Evolutionary conservation across 2,888 invertebrate genomes (phyloP).

Genomic region (Xestia xanthographa): DNA sequence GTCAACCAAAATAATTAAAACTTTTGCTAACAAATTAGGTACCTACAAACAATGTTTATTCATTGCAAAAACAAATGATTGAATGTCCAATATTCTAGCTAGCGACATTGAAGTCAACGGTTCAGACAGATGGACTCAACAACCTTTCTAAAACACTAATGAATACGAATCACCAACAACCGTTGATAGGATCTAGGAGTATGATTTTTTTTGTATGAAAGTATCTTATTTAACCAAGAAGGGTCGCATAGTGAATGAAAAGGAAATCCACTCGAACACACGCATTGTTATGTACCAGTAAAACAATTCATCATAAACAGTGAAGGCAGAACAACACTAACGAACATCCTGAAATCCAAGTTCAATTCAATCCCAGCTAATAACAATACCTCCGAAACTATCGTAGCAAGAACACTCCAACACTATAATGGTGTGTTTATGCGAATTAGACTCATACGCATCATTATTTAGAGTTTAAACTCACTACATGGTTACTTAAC

Average conservation of each 20-base stretch:
- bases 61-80: not conserved
- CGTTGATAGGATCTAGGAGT: not conserved
- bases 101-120: not conserved
- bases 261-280: not conserved
- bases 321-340: not conserved
- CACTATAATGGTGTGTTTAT: constrained; percentile 10
- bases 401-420: not conserved
- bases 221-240: not conserved
- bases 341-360: not conserved
- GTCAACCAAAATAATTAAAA: constrained; percentile 18
- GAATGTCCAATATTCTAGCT: not conserved
- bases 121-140: not conserved
- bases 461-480: constrained; percentile 29
- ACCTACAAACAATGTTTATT: not conserved
- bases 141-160: not conserved
- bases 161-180: not conserved
- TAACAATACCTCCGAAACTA: not conserved
- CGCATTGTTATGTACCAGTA: not conserved
- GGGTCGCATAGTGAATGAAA: not conserved
- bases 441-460: not conserved
- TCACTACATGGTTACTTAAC: constrained; percentile 26
- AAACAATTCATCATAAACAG: not conserved
- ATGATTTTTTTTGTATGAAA: not conserved
- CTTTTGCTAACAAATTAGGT: not conserved
- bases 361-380: not conserved